These are phyloP conservation scores for Vombatus ursinus DNA, from an alignment of 2,113 vertebrate genomes.

Conservation along the genomic window DNA sequence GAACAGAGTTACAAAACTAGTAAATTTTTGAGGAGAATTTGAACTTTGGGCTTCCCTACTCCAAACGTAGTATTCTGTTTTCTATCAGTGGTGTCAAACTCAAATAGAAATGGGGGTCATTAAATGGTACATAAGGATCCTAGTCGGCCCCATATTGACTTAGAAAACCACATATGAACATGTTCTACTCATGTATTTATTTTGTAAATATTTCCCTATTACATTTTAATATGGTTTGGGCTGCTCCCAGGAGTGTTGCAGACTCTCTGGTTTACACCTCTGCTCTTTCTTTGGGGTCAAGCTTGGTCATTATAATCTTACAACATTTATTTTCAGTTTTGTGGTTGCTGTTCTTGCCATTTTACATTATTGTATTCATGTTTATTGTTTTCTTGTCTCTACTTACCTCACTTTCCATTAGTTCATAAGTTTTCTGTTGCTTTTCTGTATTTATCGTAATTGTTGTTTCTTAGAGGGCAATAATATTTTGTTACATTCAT, in stretches of 20 bases:
- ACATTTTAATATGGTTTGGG: too few species aligned
- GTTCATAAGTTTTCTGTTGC: neutral
- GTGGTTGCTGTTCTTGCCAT: neutral
- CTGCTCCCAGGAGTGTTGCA: too few species aligned
- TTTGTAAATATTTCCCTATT: too few species aligned
- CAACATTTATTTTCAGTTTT: neutral
- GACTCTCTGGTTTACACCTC: too few species aligned
- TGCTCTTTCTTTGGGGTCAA: neutral
- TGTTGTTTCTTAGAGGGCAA: neutral
- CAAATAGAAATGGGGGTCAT: neutral
- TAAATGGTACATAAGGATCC: neutral
- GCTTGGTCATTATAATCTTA: neutral
- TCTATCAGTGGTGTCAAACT: neutral
- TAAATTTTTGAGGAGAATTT: neutral
- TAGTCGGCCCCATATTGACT: neutral
- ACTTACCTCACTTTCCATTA: neutral
- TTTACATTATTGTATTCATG: too few species aligned
- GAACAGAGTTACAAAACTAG: neutral
- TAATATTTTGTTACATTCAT: neutral
- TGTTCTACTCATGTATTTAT: too few species aligned
- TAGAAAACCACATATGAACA: neutral
- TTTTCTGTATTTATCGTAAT: neutral
- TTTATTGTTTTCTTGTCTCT: neutral
- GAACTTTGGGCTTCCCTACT: neutral
- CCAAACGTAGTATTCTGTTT: neutral